Conservation (phyloP, 2,113 vertebrate species). For the Pterocles gutturalis region DNA sequence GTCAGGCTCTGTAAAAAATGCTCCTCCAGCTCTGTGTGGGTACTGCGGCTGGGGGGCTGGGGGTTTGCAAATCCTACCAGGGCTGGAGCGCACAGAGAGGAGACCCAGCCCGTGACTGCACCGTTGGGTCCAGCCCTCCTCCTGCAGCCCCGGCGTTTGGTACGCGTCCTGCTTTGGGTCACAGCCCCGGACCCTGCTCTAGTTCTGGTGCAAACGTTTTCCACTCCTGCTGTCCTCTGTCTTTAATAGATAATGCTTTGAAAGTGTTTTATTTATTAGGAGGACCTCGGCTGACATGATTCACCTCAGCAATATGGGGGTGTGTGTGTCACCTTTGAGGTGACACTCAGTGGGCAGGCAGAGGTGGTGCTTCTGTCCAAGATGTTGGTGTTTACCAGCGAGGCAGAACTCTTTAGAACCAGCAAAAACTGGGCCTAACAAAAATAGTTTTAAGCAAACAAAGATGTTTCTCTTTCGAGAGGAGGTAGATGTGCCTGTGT, state of each 20-base stretch:
- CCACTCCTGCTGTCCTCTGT: neutral
- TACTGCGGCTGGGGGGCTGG: neutral
- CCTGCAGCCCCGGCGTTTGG: neutral
- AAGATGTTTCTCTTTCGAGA: constrained; percentile 25
- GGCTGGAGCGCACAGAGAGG: neutral
- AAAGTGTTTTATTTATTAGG: neutral
- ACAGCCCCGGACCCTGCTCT: neutral
- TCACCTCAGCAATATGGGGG: neutral
- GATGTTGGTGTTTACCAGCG: neutral
- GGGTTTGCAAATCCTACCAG: neutral
- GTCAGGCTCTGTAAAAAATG: neutral
- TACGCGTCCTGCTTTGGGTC: neutral
- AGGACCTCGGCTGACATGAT: neutral
- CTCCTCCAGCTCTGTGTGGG: neutral
- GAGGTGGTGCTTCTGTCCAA: neutral
- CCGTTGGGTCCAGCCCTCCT: neutral
- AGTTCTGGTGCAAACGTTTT: neutral
- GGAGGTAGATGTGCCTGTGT: constrained; percentile 25
- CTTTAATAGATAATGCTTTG: neutral
- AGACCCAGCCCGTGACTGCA: neutral
- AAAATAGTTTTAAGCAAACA: constrained; percentile 48
- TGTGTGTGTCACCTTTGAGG: neutral
- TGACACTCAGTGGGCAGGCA: neutral
- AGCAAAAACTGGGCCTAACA: constrained; percentile 25
- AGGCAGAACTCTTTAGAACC: constrained; percentile 32